Evolutionary conservation across 2,113 vertebrate species (phyloP).

Genomic region (Cynopterus brachyotis): DNA sequence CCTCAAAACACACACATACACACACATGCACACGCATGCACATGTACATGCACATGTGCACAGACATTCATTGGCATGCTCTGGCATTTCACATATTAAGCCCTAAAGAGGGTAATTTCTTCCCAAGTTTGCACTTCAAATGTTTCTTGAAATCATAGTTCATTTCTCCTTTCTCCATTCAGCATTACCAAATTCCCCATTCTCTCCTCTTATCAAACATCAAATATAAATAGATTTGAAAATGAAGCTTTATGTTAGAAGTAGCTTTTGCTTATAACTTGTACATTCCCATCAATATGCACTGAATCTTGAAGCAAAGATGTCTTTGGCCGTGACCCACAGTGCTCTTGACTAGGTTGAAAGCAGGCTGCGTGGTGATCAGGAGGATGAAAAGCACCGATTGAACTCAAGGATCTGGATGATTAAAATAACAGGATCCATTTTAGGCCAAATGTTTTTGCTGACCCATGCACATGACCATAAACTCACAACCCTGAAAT

Average conservation of each 20-base stretch:
- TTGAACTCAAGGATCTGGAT: background rate
- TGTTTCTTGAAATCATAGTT: background rate
- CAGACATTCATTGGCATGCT: background rate
- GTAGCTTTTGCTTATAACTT: background rate
- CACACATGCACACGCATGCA: no score
- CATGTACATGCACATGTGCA: rapidly evolving
- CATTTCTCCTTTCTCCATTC: background rate
- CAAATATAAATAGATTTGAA: background rate
- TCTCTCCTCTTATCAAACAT: background rate
- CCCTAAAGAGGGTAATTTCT: background rate
- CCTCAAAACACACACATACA: background rate
- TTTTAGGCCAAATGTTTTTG: background rate
- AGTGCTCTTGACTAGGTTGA: background rate
- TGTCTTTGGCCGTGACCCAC: background rate
- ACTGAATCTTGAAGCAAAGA: background rate
- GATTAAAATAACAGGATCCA: background rate
- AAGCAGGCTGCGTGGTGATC: background rate
- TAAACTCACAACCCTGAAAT: background rate
- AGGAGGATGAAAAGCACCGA: background rate
- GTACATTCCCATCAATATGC: rapidly evolving
- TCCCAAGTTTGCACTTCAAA: background rate
- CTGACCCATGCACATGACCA: background rate
- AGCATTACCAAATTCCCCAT: background rate
- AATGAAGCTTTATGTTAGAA: background rate
- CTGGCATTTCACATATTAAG: background rate